phyloP scores from a whole-genome alignment of 2,888 invertebrate species.

The Zeuzera pyrina region DNA sequence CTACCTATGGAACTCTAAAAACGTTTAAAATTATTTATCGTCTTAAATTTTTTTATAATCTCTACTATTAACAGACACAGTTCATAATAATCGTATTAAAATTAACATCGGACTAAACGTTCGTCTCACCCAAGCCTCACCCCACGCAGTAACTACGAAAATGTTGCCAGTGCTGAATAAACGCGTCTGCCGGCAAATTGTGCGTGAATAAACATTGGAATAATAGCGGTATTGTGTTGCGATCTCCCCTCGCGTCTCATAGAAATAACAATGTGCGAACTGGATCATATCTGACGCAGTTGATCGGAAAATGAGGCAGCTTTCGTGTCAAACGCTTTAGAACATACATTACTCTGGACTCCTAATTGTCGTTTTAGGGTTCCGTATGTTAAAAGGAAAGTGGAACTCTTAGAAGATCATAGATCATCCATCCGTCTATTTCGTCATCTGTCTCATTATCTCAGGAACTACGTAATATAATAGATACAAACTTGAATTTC shows the following conservation, averaged over 20 bases:
- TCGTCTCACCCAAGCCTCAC: constrained; percentile 13
- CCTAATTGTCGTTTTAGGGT: too few relatives aligned
- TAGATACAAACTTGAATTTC: too few relatives aligned
- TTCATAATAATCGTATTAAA: constrained; percentile 41
- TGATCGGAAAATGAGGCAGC: constrained; percentile 27
- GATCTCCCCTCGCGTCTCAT: constrained; percentile 18
- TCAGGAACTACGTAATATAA: too few relatives aligned
- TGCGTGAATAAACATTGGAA: constrained; percentile 65
- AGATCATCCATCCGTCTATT: too few relatives aligned
- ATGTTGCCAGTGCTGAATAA: constrained; percentile 63
- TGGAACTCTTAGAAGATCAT: too few relatives aligned
- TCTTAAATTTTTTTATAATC: constrained; percentile 9
- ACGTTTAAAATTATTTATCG: too few relatives aligned
- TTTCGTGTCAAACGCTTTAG: constrained; percentile 10
- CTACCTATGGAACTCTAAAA: too few relatives aligned
- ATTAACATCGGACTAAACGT: constrained; percentile 12
- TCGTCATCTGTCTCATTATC: too few relatives aligned
- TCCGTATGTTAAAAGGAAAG: too few relatives aligned
- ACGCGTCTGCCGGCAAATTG: constrained; percentile 57
- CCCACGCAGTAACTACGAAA: constrained; percentile 18
- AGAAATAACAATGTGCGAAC: constrained; percentile 9
- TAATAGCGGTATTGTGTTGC: constrained; percentile 66
- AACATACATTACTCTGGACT: neutral
- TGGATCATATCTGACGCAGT: constrained; percentile 10
- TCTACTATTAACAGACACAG: constrained; percentile 11